Evolutionary conservation across 2,888 invertebrate genomes (phyloP).

Genomic region (Lumbricus terrestris): DNA sequence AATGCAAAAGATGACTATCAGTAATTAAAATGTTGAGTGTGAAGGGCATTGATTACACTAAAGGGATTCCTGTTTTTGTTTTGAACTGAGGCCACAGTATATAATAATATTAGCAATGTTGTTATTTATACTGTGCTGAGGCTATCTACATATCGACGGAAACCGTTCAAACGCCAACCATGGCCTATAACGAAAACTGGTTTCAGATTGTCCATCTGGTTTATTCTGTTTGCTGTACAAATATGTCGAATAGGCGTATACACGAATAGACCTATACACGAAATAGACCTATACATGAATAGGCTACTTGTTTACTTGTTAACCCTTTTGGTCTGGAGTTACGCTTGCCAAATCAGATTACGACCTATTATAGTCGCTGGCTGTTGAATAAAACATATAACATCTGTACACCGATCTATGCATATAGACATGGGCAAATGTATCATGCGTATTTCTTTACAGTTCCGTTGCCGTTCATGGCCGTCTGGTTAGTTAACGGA

Average conservation of each 20-base stretch:
- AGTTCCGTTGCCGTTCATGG: neutral
- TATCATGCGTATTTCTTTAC: neutral
- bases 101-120: too few relatives aligned
- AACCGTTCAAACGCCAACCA: neutral
- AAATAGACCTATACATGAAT: neutral
- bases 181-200: too few relatives aligned
- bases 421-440: neutral
- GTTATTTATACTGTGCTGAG: too few relatives aligned
- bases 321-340: neutral
- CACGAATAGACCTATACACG: neutral
- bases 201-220: neutral
- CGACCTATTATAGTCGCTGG: neutral
- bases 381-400: neutral
- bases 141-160: neutral
- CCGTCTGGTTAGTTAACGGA: neutral
- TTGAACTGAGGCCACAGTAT: neutral
- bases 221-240: neutral
- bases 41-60: neutral
- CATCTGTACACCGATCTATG: neutral
- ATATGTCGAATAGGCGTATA: neutral
- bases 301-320: too few relatives aligned
- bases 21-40: neutral
- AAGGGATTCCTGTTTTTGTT: neutral
- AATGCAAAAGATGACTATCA: neutral
- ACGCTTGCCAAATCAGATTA: neutral